Evolutionary conservation across 2,113 vertebrate genomes (phyloP), one percentile per base, ranked within the genome.

Genomic region (Mesoclemmys tuberculata): DNA sequence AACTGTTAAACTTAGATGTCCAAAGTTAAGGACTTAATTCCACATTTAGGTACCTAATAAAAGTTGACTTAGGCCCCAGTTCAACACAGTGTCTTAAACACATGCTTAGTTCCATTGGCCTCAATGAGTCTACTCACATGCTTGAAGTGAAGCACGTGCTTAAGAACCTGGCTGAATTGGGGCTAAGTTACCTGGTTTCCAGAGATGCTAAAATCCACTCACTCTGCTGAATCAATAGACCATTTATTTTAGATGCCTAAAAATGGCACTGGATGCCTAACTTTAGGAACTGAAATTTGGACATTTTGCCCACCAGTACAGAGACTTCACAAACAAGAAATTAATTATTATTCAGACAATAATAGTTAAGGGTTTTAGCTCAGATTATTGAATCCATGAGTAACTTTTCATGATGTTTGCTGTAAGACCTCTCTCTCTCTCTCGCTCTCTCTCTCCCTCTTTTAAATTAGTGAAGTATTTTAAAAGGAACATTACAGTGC

Each of bases 81-180:
- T 90, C 24, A 52, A 75, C 88, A 56, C 38, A 38, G 24, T 52
- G 38, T 82, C 52, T n/a, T 75, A 81, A 85, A 55, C 44, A 48
- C 46, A 74, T 82, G 74, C 35, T 18, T 68, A n/a, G 14, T n/a
- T 35, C 8, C 18, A 9, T 35, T n/a, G 64, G 14, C 14, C 2
- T n/a, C 35, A n/a, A n/a, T 68, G 35, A 68, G 35, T 18, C 31
- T 31, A 13, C 61, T 92, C 84, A 90, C 12, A 38, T 58, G 55
- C 31, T 80, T 49, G 82, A 80, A 88, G 44, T 64, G 48, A 85
- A 85, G 87, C 90, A 80, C 14, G 68, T 90, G 92, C 87, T 64
- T 86, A 74, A 83, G 82, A 86, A 49, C 1, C 5, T 61, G 31
- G 58, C 35, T 6, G 51, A 90, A 80, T 3, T 48, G 31, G 78